Base-by-base conservation (phyloP, 2,797 vertebrate genomes). In the Craterocephalus amniculus region DNA sequence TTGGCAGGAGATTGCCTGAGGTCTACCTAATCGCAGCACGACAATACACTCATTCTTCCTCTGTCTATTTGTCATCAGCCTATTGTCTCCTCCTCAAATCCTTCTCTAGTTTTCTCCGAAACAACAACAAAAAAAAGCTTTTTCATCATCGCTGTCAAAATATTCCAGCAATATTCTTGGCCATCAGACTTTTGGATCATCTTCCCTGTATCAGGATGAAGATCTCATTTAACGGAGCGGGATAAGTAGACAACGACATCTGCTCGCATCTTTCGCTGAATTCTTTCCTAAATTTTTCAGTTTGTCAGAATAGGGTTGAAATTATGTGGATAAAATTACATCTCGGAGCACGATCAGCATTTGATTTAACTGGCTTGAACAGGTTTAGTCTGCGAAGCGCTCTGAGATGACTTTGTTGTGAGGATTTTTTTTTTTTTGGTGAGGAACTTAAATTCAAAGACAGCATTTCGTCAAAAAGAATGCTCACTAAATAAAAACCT, bases 11-110 rank as follows among this genome's bases (percentile, higher is more conserved):
- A 86, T 58, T 26, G 79, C 84, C 79, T 45, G 70, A 83, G 84
- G 88, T 87, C 62, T 67, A 81, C 74, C 80, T 75, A 76, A 88
- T 85, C 80, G 63, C 48, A 67, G 70, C 32, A 8, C 12, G 63
- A 77, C 69, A 78, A 61, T 54, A 55, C 64, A 72, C 80, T 58
- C 67, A 79, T 83, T 86, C 32, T 26, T 61, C 12, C 34, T 18
- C 14, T 58, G 64, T 60, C 43, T 55, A 24, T 34, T 32, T 61
- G 55, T 52, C 38, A 34, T 43, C 14, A 24, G 45, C 32, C 26
- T 58, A 9, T 34, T 68, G 18, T 69, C 43, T 45, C 9, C 1
- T 8, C 40, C 10, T 69, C 31, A 35, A 22, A 26, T 29, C 57
- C 48, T 67, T 35, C 26, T 22, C 16, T 29, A 2, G 1, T 65